Evolutionary conservation across 2,888 invertebrate species (phyloP).

Genomic region (Stenichneumon culpator): DNA sequence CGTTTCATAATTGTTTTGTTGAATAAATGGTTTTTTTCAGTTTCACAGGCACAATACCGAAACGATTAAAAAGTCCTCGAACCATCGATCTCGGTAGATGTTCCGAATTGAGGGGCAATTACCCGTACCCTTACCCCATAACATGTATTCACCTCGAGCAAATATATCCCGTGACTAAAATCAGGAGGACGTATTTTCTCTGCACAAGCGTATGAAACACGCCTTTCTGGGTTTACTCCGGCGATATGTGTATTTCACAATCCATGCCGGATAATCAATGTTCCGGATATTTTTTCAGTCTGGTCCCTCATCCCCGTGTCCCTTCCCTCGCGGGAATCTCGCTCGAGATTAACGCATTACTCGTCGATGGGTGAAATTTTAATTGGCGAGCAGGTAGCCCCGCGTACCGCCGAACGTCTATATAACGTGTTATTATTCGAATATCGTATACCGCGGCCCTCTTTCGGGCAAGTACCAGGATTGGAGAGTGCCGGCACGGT

Average conservation of each 20-base stretch:
- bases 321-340: constrained; percentile 6
- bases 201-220: neutral
- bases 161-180: neutral
- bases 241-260: neutral
- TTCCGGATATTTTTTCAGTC: constrained; percentile 20
- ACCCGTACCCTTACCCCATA: too few relatives aligned
- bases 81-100: too few relatives aligned
- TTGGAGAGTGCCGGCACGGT: neutral
- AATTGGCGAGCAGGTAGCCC: constrained; percentile 48
- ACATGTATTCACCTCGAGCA: neutral
- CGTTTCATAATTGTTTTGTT: too few relatives aligned
- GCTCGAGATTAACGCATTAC: constrained; percentile 59
- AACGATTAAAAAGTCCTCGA: too few relatives aligned
- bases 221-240: neutral
- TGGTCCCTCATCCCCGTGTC: neutral
- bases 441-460: constrained; percentile 29
- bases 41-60: too few relatives aligned
- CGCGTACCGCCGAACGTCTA: too few relatives aligned
- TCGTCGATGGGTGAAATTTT: constrained; percentile 60
- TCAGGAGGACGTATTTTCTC: too few relatives aligned
- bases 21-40: too few relatives aligned
- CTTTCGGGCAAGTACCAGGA: constrained; percentile 37
- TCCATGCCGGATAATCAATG: constrained; percentile 58
- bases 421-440: neutral
- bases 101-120: too few relatives aligned